Evolutionary conservation across 2,888 invertebrate species (phyloP), one percentile per base, ranked within the genome.

Genomic region (Nesidiocoris tenuis): DNA sequence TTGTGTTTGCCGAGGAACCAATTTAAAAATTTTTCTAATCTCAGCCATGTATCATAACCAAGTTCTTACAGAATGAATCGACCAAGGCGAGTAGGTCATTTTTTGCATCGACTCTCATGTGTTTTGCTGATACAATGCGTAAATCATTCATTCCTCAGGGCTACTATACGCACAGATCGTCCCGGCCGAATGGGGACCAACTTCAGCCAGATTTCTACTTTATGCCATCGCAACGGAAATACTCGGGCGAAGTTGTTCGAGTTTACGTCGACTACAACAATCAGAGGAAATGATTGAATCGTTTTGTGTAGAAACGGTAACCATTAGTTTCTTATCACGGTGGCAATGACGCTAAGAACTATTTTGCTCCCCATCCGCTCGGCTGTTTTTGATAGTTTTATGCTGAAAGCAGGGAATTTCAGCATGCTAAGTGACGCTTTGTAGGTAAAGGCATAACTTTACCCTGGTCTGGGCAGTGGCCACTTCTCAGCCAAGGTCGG

Each of bases 141-240:
- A n/a, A n/a, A n/a, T n/a, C n/a, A n/a, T n/a, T n/a, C n/a, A n/a
- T n/a, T 39, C 12, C 12, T 67, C 82, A 80, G 61, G 82, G 82
- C 55, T 82, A 81, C 68, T 78, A 78, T 64, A 78, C 78, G n/a
- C 81, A 81, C 76, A 78, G 85, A 75, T 83, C 85, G 80, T 81
- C 84, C 5, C 79, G 81, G 67, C 81, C 79, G 3, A 78, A 80
- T 57, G 76, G 75, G 9, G 81, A 81, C 61, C 80, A 80, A 17
- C 83, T 89, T 79, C 90, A 91, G 81, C 91, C 95, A 0, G 95
- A 96, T 85, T 95, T 95, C 85, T 96, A 96, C 85, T 96, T 95
- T 84, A 95, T 96, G 95, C 95, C 95, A 63, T 94, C 94, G 78
- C 96, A 96, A 83, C 86, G 96, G 79, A 95, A 95, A 84, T 95